Base-by-base conservation (phyloP, 2,113 vertebrate genomes). In the Sinocyclocheilus anophthalmus region DNA sequence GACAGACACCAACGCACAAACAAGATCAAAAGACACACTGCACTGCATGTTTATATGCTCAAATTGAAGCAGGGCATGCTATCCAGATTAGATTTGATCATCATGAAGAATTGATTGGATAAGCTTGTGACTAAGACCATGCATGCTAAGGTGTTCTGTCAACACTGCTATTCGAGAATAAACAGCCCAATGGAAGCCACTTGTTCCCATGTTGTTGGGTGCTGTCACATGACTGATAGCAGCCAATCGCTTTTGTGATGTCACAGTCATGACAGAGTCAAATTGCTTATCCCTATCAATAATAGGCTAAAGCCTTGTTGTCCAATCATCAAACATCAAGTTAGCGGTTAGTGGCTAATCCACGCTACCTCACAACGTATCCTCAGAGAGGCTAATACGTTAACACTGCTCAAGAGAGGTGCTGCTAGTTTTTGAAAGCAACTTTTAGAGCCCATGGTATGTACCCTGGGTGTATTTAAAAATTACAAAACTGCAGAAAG, bases 41-140 rank as follows among this genome's bases (percentile, higher is more conserved):
- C 50, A 3, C 26, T 72, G 14, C 48, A 37, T 72, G 81, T 57
- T 83, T 73, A 57, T 13, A 11, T 57, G 18, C 67, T 39, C 67
- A 37, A 72, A 55, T 39, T 83, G 42, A 22, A 76, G 22, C 85
- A 90, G 53, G 12, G 63, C 18, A 5, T 42, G 18, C 59, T 26
- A 81, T 75, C 81, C 22, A 59, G 45, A 86, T 65, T 16, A 37
- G 55, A 84, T 69, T 61, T 80, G 76, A 80, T 88, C 87, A 85
- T 76, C 39, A 84, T 72, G 70, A 85, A 81, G 86, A 88, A 83
- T 87, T 84, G 65, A 91, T 89, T 67, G 86, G 88, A 91, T 93
- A 89, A 89, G 85, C 85, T 65, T 63, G 30, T 92, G 91, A 93
- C 88, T 87, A 90, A 92, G 61, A 80, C 55, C 22, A 57, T 55